Conservation (phyloP, 2,113 vertebrate genomes). For the Saccopteryx bilineata region DNA sequence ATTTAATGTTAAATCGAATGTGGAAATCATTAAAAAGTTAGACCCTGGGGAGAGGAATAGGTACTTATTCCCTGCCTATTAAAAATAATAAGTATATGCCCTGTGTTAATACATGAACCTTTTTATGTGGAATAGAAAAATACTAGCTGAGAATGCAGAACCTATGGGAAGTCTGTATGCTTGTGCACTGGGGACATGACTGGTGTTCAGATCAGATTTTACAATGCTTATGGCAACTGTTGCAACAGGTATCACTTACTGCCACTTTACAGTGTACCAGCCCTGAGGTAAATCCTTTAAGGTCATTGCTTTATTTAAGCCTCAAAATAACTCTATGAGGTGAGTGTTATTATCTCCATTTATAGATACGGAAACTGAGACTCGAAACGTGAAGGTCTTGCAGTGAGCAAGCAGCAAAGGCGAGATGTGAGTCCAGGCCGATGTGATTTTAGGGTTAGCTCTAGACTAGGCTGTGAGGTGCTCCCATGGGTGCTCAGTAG, state of each 20-base stretch:
- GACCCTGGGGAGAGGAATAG: constrained; percentile 60
- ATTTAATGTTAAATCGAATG: constrained; percentile 77
- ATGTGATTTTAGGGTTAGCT: neutral
- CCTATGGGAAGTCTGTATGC: neutral
- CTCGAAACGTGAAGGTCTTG: neutral
- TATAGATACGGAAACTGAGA: neutral
- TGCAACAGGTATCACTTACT: neutral
- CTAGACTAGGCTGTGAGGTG: neutral
- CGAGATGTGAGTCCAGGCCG: neutral
- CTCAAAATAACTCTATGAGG: neutral
- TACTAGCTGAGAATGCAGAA: neutral
- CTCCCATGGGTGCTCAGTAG: neutral
- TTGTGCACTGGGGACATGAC: neutral
- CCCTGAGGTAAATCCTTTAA: neutral
- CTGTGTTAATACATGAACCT: neutral
- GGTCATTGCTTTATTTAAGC: neutral
- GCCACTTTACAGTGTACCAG: neutral
- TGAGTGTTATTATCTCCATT: neutral
- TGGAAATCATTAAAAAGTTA: constrained; percentile 76
- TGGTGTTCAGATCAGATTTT: neutral
- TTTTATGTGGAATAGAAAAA: constrained; percentile 16
- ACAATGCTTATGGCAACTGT: neutral
- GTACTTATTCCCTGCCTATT: constrained; percentile 62
- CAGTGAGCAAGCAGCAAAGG: neutral
- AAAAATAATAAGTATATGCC: constrained; percentile 66